Evolutionary conservation across 2,113 vertebrate genomes (phyloP), one percentile per base, ranked within the genome.

Genomic region (Oncorhynchus tshawytscha): DNA sequence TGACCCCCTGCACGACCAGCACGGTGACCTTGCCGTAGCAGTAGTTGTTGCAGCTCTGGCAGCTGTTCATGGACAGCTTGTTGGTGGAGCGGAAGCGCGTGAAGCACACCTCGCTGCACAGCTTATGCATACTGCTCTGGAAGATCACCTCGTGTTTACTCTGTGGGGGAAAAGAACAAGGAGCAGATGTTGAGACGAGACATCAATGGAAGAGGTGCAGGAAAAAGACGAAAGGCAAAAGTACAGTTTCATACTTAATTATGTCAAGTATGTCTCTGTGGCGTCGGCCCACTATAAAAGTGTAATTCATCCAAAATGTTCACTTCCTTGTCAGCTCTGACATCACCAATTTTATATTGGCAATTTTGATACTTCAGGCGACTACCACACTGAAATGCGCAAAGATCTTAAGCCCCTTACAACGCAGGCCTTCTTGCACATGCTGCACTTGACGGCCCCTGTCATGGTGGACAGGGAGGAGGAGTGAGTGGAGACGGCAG

Each of bases 101-200:
- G 79, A 99, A 99, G 59, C 98, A 99, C 74, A 88, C 82, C 11
- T 99, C 96, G 0, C 97, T 97, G 92, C 98, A 99, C 59, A 99
- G 92, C 88, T 96, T 97, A 84, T 99, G 95, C 4, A 96, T 92
- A 0, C 94, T 86, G 0, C 96, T 95, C 81, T 95, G 94, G 86
- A 98, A 95, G 82, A 96, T 95, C 77, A 99, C 97, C 85, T 98
- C 96, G 0, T 99, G 97, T 74, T 95, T 95, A 79, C 94, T 96
- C 97, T 99, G 86, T 29, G 25, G 22, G 29, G 48, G 24, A 15
- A 11, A 39, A 70, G 31, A 6, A 18, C 3, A 29, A 48, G 15
- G 16, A 45, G 20, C 11, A 76, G 66, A 54, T 67, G 15, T 67
- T 27, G 29, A 68, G 31, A 20, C 39, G 29, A 68, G 31, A 20